Evolutionary conservation across 23 tunicate genomes (phyloP).

Genomic region (Corella eumyota): DNA sequence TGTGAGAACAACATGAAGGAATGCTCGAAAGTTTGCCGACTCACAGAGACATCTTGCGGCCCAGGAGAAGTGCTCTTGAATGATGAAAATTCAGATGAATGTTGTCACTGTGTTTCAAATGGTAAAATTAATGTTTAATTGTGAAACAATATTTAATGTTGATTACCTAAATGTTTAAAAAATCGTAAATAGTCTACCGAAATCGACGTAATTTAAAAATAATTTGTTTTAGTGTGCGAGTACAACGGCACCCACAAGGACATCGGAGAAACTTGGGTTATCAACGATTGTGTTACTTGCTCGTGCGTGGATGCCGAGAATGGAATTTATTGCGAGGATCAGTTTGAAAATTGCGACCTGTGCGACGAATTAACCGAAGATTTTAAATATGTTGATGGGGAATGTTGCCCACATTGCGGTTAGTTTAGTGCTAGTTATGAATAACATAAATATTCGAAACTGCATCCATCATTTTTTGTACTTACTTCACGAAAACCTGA

Average conservation of each 20-base stretch:
- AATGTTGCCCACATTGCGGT: conserved; percentile 72
- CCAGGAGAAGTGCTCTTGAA: conserved; percentile 29
- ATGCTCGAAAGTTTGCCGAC: conserved; percentile 49
- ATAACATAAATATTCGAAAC: not conserved
- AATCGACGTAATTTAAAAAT: not conserved
- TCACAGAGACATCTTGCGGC: conserved; percentile 19
- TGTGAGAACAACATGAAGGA: conserved; percentile 27
- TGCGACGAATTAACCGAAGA: conserved; percentile 21
- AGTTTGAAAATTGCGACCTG: conserved; percentile 1
- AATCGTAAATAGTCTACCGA: not conserved
- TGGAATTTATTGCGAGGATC: conserved; percentile 8
- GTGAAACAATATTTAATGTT: not conserved
- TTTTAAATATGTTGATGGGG: conserved; percentile 18
- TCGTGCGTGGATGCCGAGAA: conserved; percentile 24
- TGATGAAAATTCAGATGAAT: conserved; percentile 17
- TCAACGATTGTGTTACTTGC: conserved; percentile 31
- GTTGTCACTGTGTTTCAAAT: conserved; percentile 66
- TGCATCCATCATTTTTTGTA: not conserved
- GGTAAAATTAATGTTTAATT: conserved; percentile 4
- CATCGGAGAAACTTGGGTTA: conserved; percentile 34
- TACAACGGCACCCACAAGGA: conserved; percentile 31
- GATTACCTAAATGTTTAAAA: not conserved
- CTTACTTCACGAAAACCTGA: not conserved
- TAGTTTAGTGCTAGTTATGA: not conserved
- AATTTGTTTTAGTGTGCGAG: conserved; percentile 29